phyloP scores from a whole-genome alignment of 2,797 vertebrate genomes.

The Champsocephalus esox region DNA sequence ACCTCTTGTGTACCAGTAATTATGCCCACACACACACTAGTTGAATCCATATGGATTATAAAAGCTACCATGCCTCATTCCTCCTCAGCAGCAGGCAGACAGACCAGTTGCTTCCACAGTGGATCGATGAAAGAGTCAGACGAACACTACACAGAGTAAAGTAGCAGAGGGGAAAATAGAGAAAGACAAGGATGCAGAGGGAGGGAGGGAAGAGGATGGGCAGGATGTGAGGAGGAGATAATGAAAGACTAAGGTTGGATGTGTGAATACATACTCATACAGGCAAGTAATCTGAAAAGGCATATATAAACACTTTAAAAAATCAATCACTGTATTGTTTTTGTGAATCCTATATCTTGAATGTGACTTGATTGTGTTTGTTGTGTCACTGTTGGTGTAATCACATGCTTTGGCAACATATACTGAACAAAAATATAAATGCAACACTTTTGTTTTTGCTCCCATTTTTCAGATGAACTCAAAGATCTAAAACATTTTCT shows the following conservation, averaged over 20 bases:
- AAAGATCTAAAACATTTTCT: too few species aligned
- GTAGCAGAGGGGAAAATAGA: conserved; percentile 9
- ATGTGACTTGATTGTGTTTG: neutral
- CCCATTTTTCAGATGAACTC: too few species aligned
- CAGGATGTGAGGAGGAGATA: conserved; percentile 15
- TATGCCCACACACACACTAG: conserved; percentile 30
- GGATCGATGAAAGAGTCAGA: conserved; percentile 59
- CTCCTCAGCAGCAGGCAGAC: conserved; percentile 41
- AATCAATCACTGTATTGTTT: neutral
- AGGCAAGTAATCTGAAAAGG: neutral
- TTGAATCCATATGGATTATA: conserved; percentile 50
- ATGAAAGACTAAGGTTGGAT: neutral
- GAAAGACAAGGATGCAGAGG: conserved; percentile 22
- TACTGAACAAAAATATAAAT: too few species aligned
- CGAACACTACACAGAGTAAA: conserved; percentile 36
- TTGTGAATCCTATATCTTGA: neutral
- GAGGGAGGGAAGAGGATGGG: conserved; percentile 1
- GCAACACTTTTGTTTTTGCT: too few species aligned
- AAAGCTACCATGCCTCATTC: conserved; percentile 41
- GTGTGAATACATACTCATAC: neutral
- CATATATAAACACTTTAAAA: neutral
- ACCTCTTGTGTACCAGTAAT: conserved; percentile 20
- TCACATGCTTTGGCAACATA: neutral
- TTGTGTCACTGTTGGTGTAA: neutral
- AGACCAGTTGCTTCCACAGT: conserved; percentile 51